Base-by-base conservation (phyloP, 1,140 invertebrate genomes). In the Druon quercuslanigerum region DNA sequence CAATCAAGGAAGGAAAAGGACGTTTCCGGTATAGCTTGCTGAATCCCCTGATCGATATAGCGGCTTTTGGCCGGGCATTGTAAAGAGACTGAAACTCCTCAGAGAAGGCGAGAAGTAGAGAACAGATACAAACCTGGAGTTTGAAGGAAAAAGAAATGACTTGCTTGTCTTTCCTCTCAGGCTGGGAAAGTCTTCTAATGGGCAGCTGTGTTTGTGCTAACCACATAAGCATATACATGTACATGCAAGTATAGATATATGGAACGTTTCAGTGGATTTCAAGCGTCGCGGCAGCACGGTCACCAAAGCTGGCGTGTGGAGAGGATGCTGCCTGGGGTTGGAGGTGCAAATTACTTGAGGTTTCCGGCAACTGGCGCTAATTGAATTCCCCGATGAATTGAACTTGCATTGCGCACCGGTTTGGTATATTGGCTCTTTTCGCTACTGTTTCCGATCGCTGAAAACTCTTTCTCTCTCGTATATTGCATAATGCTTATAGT, bases 381-480 rank as follows among this genome's bases (percentile, higher is more conserved):
- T 90, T 89, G 88, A 90, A 90, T 89, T 90, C 88, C 87, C 87
- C 83, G 86, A 88, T 89, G 88, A 88, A 90, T 90, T 84, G 88
- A 90, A 88, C 82, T 86, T 80, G 83, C 85, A 80, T 66, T 20
- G 60, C 14, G 60, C 40, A 66, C 40, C 82, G 79, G 79, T 76
- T 82, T 83, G 83, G 85, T 88, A 90, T 89, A 90, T 90, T 88
- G 88, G 88, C 86, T 88, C 85, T 88, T 88, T 88, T 87, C 87
- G 86, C 71, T 77, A 76, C 73, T 52, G 81, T 78, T 84, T 84
- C 80, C 81, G 82, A 84, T 84, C 83, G 79, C 82, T 78, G 75
- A 66, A 12, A 60, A 60, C 33, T 5, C 20, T 60, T 14, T 20
- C 20, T 60, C n/a, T 66, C n/a, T 66, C 60, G 40, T 33, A 40